Percentiles rank a stretch among this genome's conserved stretches.
Conservation (phyloP, 2,888 invertebrate species). For the Meliscaeva auricollis region DNA sequence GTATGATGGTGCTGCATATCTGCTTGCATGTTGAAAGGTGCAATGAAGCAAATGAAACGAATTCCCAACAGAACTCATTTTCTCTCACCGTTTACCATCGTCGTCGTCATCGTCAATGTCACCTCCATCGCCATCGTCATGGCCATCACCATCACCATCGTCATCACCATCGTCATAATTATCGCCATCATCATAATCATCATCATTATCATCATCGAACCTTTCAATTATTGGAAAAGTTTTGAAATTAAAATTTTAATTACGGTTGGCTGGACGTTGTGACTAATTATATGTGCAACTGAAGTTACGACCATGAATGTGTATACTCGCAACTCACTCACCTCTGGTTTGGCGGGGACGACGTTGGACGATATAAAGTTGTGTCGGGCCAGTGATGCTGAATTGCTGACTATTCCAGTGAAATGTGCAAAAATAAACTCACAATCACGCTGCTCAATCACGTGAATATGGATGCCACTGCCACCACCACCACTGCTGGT, state of each 20-base stretch:
- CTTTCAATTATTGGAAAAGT: conserved; percentile 75
- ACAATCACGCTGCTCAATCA: conserved; percentile 70
- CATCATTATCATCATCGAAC: conserved; percentile 56
- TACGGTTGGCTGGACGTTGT: conserved; percentile 65
- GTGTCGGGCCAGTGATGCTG: not conserved
- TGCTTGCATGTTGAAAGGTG: not conserved
- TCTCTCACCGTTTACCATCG: not conserved
- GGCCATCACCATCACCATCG: not conserved
- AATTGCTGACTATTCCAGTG: conserved; percentile 16
- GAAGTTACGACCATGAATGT: conserved; percentile 36
- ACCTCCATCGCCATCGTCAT: not conserved
- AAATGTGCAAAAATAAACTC: conserved; percentile 27
- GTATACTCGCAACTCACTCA: conserved; percentile 4
- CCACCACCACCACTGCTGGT: not conserved
- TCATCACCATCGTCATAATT: conserved; percentile 1
- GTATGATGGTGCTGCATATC: not conserved
- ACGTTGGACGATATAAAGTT: not conserved
- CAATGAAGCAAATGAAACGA: conserved; percentile 43
- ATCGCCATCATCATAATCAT: conserved; percentile 11
- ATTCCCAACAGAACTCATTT: conserved; percentile 35
- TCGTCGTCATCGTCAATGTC: not conserved
- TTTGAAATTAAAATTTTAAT: conserved; percentile 76
- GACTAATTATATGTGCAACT: conserved; percentile 65
- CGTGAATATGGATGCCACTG: conserved; percentile 47
- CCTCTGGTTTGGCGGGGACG: not conserved